Evolutionary conservation across 2,113 vertebrate species (phyloP), one percentile per base, ranked within the genome.

Genomic region (Cnemophilus loriae): DNA sequence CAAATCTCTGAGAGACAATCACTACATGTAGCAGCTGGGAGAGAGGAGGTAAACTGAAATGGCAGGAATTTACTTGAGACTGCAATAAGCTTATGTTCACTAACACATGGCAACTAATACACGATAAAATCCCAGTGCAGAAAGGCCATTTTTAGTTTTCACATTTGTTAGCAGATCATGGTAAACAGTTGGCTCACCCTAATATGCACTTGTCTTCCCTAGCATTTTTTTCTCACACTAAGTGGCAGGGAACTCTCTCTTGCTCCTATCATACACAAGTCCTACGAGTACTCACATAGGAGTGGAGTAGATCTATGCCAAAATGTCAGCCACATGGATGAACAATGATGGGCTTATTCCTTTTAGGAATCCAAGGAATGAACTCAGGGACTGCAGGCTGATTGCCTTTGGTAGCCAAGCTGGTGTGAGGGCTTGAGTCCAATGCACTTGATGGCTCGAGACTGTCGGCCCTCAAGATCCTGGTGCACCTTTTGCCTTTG

Each of bases 81-180:
- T 68, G 86, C 74, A 93, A n/a, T 91, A 89, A 89, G 77, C 81
- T 96, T 91, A 52, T 93, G 87, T 93, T 89, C 87, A 56, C 91
- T 89, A 95, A 87, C 91, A 94, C 81, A 94, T 92, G 89, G 91
- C 81, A 95, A 79, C 95, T 94, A 94, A 95, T 89, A 82, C 53
- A 87, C 3, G 3, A 89, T 89, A 92, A 94, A 92, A 95, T 79
- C 74, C 84, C 78, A 79, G 73, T 73, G 87, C 84, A 95, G 91
- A 91, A 97, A 89, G 93, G 87, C 93, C 87, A 60, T 95, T 96
- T 93, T 90, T 91, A 87, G 89, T 96, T 95, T 94, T 91, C 86
- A 90, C 80, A 89, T 93, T 95, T 94, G 52, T 91, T 84, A 94
- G 80, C 91, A 89, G 83, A 87, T 94, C 82, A 71, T 56, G 88